Evolutionary conservation across 2,113 vertebrate species (phyloP).

Genomic region (Perca fluviatilis): DNA sequence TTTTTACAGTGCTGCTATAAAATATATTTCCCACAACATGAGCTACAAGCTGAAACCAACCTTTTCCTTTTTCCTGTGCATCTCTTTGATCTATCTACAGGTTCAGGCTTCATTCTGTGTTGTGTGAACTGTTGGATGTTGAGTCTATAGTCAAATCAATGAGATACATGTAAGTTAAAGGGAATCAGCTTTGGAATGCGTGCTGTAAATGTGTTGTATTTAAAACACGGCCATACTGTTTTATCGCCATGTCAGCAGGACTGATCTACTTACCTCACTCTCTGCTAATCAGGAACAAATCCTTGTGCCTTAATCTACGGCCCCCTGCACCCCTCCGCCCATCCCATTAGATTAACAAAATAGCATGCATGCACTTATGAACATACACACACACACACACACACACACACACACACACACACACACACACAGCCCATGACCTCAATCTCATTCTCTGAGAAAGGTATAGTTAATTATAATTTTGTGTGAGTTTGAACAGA

Average conservation of each 20-base stretch:
- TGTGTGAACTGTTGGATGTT: slow-evolving; percentile 20
- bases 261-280: slow-evolving; percentile 84
- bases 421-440: slow-evolving; percentile 49
- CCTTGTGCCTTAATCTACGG: slow-evolving; percentile 78
- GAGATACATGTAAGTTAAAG: slow-evolving; percentile 46
- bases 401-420: slow-evolving; percentile 44
- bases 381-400: slow-evolving; percentile 52
- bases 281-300: slow-evolving; percentile 81
- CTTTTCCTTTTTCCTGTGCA: background rate
- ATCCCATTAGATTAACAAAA: slow-evolving; percentile 85
- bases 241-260: slow-evolving; percentile 72
- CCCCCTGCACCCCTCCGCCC: slow-evolving; percentile 69
- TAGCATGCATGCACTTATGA: slow-evolving; percentile 73
- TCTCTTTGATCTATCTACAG: slow-evolving; percentile 2
- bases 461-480: slow-evolving; percentile 47
- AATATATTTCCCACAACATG: background rate
- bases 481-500: slow-evolving; percentile 16
- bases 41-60: background rate
- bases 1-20: background rate
- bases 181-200: slow-evolving; percentile 75
- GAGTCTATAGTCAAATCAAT: slow-evolving; percentile 43
- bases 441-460: slow-evolving; percentile 60
- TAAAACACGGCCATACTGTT: slow-evolving; percentile 79
- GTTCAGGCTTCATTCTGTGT: slow-evolving; percentile 16
- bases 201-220: slow-evolving; percentile 58